A percentile compares a stretch with the other conserved stretches of the same genome.
These are phyloP conservation scores for Macrostomum lignano DNA, from an alignment of 1,140 invertebrate genomes.

Conservation along the genomic window DNA sequence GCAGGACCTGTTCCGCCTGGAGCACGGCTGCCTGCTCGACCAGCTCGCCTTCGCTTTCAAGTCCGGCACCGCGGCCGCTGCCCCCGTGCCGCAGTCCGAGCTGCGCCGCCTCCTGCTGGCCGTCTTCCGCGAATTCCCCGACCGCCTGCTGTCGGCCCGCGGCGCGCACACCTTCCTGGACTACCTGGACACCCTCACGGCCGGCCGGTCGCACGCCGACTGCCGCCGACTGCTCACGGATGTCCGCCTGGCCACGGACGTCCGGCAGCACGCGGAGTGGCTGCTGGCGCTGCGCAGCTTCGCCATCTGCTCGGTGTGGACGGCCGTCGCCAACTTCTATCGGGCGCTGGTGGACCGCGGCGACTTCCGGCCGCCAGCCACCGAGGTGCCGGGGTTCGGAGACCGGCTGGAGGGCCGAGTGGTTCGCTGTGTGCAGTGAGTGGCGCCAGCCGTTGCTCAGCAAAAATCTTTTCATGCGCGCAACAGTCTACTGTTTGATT, in stretches of 20 bases:
- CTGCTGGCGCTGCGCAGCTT: conserved; percentile 19
- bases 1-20: conserved; percentile 19
- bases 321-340: conserved; percentile 20
- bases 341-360: conserved; percentile 11
- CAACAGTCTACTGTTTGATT: too few relatives aligned
- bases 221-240: conserved; percentile 20
- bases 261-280: conserved; percentile 22
- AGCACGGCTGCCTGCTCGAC: conserved; percentile 19
- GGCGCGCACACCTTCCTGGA: conserved; percentile 19
- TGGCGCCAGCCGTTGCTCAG: too few relatives aligned
- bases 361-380: conserved; percentile 1
- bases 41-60: too few relatives aligned
- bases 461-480: too few relatives aligned
- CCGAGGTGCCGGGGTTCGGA: too few relatives aligned
- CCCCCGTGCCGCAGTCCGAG: conserved; percentile 9
- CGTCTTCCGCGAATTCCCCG: conserved; percentile 23
- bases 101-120: conserved; percentile 14
- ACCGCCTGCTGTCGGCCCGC: conserved; percentile 13
- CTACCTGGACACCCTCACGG: conserved; percentile 19
- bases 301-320: conserved; percentile 21
- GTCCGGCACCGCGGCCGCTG: conserved; percentile 9
- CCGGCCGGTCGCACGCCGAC: conserved; percentile 12
- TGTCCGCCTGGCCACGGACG: conserved; percentile 20
- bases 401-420: too few relatives aligned
- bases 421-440: too few relatives aligned